Evolutionary conservation across 2,888 invertebrate species (phyloP), one percentile per base, ranked within the genome.

Genomic region (Drosophila engyochracea): DNA sequence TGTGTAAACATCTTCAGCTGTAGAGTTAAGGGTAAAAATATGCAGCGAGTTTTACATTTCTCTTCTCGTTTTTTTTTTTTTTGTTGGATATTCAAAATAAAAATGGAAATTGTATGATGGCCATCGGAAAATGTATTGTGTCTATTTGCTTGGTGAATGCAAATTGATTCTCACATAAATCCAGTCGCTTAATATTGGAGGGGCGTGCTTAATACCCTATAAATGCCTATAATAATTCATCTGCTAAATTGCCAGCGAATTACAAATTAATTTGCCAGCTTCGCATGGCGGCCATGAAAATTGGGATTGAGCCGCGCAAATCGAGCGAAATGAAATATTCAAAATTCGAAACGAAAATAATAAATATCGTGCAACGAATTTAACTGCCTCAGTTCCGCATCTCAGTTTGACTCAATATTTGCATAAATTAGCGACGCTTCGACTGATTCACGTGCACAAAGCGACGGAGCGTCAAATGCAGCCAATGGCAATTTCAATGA

Each of bases 291-390:
- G 79, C 75, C 86, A 80, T 89, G 88, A 88, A 88, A 88, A 76
- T 88, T 74, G 25, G 64, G 62, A 69, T 70, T 79, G 82, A 64
- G 69, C n/a, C 58, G 69, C 71, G 78, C 68, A 73, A 84, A 83
- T 83, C 79, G 76, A 73, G 76, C 74, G 60, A 81, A 91, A 89
- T 85, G 70, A 82, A 85, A 91, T 91, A 90, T 91, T 91, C 91
- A 89, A 88, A 91, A 90, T 84, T 89, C 65, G 58, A 82, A 83
- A 80, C 75, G 75, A 88, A 91, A 85, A 91, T 91, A 91, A 91
- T 91, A 92, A 90, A 92, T 92, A 91, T 91, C 83, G 85, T 81
- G 90, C 83, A 92, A 91, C 91, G 78, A 91, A 91, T 91, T 91
- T 80, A 91, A 91, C 85, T 74, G 89, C 79, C 82, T 69, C 63